phyloP scores from a whole-genome alignment of 2,797 vertebrate species.

The Hypotaenidia okinawae region DNA sequence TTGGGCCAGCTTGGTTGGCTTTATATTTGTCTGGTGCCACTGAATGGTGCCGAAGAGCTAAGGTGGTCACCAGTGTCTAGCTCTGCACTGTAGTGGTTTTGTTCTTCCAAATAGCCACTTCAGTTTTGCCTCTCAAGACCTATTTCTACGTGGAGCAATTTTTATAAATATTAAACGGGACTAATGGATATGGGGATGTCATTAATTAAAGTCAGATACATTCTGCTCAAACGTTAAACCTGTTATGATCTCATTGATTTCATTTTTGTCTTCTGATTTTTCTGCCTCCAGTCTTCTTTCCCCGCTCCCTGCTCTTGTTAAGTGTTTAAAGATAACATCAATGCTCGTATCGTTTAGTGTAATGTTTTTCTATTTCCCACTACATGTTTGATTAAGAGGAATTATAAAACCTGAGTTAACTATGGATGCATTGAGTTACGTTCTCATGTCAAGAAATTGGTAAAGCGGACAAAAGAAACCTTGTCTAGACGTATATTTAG shows the following conservation, averaged over 20 bases:
- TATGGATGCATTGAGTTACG: not conserved
- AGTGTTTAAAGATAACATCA: not conserved
- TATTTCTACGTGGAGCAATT: not conserved
- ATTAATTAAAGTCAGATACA: not conserved
- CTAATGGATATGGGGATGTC: not conserved
- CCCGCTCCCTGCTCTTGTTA: not conserved
- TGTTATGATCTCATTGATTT: not conserved
- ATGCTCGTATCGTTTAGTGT: not conserved
- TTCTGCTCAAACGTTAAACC: not conserved
- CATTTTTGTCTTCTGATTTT: not conserved
- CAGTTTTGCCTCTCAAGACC: not conserved
- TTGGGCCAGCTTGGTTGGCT: not conserved
- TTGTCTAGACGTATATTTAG: not conserved
- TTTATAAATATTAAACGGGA: not conserved
- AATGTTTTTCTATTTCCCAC: not conserved
- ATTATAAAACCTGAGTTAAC: not conserved
- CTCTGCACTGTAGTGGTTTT: not conserved
- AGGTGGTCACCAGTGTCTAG: not conserved
- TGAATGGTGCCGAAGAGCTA: not conserved
- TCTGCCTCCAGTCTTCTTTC: not conserved
- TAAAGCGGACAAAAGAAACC: not conserved
- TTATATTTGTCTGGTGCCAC: not conserved
- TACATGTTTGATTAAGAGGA: not conserved
- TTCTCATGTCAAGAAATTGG: not conserved
- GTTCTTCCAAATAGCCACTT: not conserved